Percentiles rank a stretch among this genome's conserved stretches.
These are phyloP conservation scores for Lasioglossum leucozonium DNA, from an alignment of 2,888 invertebrate species.

Conservation along the genomic window DNA sequence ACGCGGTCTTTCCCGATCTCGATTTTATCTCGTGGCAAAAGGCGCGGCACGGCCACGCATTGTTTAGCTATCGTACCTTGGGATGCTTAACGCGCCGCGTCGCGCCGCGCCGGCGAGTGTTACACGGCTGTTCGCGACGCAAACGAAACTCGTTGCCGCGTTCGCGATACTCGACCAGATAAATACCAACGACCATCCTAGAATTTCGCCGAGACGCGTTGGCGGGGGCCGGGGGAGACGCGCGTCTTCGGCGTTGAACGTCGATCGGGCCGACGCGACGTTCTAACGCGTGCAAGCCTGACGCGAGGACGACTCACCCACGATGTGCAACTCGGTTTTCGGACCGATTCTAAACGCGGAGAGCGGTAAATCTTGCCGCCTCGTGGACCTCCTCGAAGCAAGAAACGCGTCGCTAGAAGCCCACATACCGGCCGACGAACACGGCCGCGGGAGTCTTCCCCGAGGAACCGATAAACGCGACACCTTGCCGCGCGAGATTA, in stretches of 20 bases:
- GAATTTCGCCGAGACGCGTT: background rate
- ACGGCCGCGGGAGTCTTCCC: constrained; percentile 20
- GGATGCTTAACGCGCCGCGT: constrained; percentile 26
- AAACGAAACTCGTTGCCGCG: background rate
- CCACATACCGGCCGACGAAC: background rate
- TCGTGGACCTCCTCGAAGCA: constrained; percentile 79
- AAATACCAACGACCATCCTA: background rate
- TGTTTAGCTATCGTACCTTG: constrained; percentile 26
- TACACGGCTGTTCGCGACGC: constrained; percentile 11
- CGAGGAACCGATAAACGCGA: constrained; percentile 19
- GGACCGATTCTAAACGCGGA: constrained; percentile 77
- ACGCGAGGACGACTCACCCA: constrained; percentile 70
- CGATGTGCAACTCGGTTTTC: constrained; percentile 69
- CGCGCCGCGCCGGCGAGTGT: constrained; percentile 25
- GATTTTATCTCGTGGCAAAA: constrained; percentile 47
- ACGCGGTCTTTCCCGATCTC: constrained; percentile 33
- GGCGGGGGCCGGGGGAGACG: too few species aligned
- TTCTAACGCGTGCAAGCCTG: background rate
- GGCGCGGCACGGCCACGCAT: constrained; percentile 46
- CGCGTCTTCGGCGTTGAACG: background rate
- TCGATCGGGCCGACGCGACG: background rate
- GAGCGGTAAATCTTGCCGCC: constrained; percentile 79
- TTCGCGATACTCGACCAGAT: background rate
- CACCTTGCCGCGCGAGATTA: constrained; percentile 12
- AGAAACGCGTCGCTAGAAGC: background rate